phyloP scores from a whole-genome alignment of 2,797 vertebrate species.

The Xiphophorus birchmanni region DNA sequence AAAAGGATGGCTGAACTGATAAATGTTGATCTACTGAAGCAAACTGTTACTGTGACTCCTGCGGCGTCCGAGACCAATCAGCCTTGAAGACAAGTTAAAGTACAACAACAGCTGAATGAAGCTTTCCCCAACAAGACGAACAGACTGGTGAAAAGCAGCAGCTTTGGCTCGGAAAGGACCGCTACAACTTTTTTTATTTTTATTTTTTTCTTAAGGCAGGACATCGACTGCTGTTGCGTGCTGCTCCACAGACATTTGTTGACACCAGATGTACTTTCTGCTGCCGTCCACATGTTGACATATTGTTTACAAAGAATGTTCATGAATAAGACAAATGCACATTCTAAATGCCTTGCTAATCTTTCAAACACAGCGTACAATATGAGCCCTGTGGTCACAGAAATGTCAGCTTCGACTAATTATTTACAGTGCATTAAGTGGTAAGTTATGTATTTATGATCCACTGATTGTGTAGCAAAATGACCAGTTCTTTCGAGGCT shows the following conservation, averaged over 20 bases:
- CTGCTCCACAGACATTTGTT: conserved; percentile 20
- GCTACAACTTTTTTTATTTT: neutral
- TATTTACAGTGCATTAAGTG: conserved; percentile 64
- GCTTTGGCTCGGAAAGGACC: conserved; percentile 17
- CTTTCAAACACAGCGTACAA: conserved; percentile 25
- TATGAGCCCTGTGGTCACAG: conserved; percentile 42
- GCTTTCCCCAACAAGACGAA: neutral
- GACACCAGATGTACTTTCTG: conserved; percentile 16
- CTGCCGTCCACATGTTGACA: conserved; percentile 32
- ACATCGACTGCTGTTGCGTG: conserved; percentile 11
- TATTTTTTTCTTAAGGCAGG: neutral
- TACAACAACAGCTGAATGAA: conserved; percentile 5
- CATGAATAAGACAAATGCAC: conserved; percentile 21
- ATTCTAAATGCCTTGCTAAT: conserved; percentile 40
- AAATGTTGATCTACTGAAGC: conserved; percentile 50
- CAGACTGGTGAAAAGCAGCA: conserved; percentile 30
- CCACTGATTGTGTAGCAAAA: conserved; percentile 66
- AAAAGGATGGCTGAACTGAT: conserved; percentile 68
- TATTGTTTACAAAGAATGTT: conserved; percentile 43
- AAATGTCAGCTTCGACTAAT: conserved; percentile 41
- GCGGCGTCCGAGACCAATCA: conserved; percentile 33
- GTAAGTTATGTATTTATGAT: conserved; percentile 83
- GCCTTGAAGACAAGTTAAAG: conserved; percentile 17
- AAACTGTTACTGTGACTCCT: conserved; percentile 52
- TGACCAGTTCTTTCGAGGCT: conserved; percentile 25